Evolutionary conservation across 2,797 vertebrate genomes (phyloP).

Genomic region (Gadopsis bispinosus): DNA sequence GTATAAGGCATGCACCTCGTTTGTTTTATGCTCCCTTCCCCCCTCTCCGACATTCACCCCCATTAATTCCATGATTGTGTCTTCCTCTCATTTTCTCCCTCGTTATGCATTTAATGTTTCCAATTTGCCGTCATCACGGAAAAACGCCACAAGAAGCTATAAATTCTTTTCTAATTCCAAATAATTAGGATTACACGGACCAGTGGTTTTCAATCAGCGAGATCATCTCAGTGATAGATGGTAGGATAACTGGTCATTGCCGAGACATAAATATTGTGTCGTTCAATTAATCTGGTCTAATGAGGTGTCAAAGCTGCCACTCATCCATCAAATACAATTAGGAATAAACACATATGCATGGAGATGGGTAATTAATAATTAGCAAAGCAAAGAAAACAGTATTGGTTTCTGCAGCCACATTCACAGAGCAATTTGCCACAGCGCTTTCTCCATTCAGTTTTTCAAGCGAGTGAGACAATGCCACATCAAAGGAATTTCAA

Average conservation of each 20-base stretch:
- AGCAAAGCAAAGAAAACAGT: constrained; percentile 86
- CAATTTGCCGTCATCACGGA: constrained; percentile 84
- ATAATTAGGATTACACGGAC: constrained; percentile 98
- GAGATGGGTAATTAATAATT: constrained; percentile 86
- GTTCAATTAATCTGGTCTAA: constrained; percentile 96
- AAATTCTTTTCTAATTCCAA: constrained; percentile 98
- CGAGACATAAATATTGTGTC: constrained; percentile 97
- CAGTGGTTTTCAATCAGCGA: constrained; percentile 98
- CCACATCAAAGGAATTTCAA: constrained; percentile 71
- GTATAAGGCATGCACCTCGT: constrained; percentile 55
- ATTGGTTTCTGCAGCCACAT: constrained; percentile 81
- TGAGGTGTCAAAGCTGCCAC: constrained; percentile 96
- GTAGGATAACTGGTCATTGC: constrained; percentile 95
- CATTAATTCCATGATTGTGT: constrained; percentile 81
- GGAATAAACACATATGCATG: constrained; percentile 91
- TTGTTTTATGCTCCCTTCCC: constrained; percentile 72
- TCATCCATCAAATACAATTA: constrained; percentile 99
- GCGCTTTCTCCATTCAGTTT: constrained; percentile 60
- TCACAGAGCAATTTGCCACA: constrained; percentile 78
- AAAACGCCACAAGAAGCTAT: constrained; percentile 87
- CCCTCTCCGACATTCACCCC: constrained; percentile 77
- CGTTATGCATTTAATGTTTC: constrained; percentile 85
- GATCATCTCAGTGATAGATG: constrained; percentile 97
- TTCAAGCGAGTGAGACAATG: constrained; percentile 74
- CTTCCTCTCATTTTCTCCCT: constrained; percentile 83